These are phyloP conservation scores for Sthenelais limicola DNA, from an alignment of 2,888 invertebrate species.

Conservation along the genomic window DNA sequence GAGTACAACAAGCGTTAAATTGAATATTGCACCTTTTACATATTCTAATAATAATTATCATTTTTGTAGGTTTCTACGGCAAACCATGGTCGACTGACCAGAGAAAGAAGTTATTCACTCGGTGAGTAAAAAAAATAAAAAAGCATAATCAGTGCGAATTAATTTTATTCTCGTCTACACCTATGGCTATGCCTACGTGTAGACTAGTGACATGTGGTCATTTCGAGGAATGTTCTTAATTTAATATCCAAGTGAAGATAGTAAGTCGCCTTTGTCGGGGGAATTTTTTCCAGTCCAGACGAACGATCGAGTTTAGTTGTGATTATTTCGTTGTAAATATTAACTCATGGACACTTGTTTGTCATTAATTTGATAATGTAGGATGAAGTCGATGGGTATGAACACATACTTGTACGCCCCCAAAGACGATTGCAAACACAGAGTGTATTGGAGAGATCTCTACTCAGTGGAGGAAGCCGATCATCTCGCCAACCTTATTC, in stretches of 20 bases:
- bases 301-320: too few relatives aligned
- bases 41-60: neutral
- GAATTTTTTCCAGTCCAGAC: too few relatives aligned
- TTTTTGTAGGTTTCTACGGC: conserved; percentile 54
- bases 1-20: too few relatives aligned
- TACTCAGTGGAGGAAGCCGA: conserved; percentile 78
- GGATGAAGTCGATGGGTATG: conserved; percentile 95
- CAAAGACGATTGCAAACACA: conserved; percentile 98
- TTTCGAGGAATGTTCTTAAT: too few relatives aligned
- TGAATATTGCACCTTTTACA: neutral
- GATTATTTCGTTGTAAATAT: too few relatives aligned
- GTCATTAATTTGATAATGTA: conserved; percentile 71
- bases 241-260: neutral
- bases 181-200: too few relatives aligned
- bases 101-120: conserved; percentile 50
- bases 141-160: too few relatives aligned
- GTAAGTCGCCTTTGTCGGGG: too few relatives aligned
- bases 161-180: too few relatives aligned
- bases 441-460: conserved; percentile 96
- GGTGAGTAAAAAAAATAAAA: too few relatives aligned
- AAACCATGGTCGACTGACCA: conserved; percentile 54
- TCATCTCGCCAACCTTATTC: conserved; percentile 90
- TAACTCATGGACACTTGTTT: too few relatives aligned
- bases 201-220: too few relatives aligned
- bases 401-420: conserved; percentile 99